These are phyloP conservation scores for Labeo rohita DNA, from an alignment of 2,113 vertebrate genomes.

Conservation along the genomic window DNA sequence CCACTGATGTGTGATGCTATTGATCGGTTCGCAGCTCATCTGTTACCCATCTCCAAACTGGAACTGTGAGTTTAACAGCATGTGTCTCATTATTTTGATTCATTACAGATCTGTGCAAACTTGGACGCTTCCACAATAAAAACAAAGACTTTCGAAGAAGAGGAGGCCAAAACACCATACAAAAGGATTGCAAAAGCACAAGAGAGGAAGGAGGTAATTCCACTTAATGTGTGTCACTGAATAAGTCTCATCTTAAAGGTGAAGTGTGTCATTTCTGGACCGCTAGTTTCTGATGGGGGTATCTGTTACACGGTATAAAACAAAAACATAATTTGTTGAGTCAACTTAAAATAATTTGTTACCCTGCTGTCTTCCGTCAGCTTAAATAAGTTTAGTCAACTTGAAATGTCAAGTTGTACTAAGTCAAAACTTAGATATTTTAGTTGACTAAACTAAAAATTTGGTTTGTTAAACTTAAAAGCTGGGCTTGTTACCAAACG, in stretches of 20 bases:
- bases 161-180: conserved; percentile 79
- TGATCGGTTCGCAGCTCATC: neutral
- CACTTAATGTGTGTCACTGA: neutral
- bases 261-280: neutral
- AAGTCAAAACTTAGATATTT: too few species aligned
- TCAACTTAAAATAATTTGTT: too few species aligned
- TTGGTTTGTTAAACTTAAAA: too few species aligned
- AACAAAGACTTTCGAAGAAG: conserved; percentile 75
- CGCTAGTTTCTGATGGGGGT: neutral
- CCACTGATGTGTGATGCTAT: neutral
- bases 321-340: too few species aligned
- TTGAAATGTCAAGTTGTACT: too few species aligned
- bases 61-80: conserved; percentile 22
- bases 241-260: neutral
- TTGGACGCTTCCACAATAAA: conserved; percentile 90
- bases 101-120: conserved; percentile 90
- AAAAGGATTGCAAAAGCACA: conserved; percentile 82
- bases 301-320: too few species aligned
- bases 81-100: conserved; percentile 42
- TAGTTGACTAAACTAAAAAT: too few species aligned
- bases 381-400: too few species aligned
- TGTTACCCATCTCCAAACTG: neutral
- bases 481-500: too few species aligned
- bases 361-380: too few species aligned
- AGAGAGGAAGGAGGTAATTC: conserved; percentile 79